A percentile compares a stretch with the other conserved stretches of the same genome.
Conservation (phyloP, 2,888 invertebrate species). For the Polydrusus tereticollis region DNA sequence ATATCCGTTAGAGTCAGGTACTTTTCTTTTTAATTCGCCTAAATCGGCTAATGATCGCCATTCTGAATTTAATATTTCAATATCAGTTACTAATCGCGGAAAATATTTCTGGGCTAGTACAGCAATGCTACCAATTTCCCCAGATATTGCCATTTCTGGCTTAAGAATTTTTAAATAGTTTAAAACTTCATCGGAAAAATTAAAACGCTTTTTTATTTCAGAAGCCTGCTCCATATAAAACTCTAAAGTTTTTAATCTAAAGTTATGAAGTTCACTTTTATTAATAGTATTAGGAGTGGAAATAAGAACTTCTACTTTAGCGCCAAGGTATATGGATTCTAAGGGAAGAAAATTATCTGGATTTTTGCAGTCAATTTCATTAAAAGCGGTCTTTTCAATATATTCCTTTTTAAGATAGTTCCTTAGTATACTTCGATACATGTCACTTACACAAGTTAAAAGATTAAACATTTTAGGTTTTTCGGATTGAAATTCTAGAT, state of each 20-base stretch:
- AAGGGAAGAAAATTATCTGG: slow-evolving; percentile 40
- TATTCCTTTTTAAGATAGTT: no score
- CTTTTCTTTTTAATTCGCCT: not conserved
- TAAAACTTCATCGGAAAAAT: slow-evolving; percentile 43
- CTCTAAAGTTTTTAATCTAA: slow-evolving; percentile 34
- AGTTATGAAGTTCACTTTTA: slow-evolving; percentile 36
- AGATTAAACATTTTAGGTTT: no score
- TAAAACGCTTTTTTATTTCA: slow-evolving; percentile 48
- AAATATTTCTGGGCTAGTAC: not conserved
- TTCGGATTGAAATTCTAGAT: no score
- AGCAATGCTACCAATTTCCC: slow-evolving; percentile 13
- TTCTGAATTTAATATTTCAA: slow-evolving; percentile 3
- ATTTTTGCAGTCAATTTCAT: slow-evolving; percentile 9
- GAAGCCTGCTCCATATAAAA: slow-evolving; percentile 46
- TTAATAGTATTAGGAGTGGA: slow-evolving; percentile 14
- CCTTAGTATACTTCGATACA: no score
- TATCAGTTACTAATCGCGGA: not conserved
- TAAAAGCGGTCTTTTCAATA: no score
- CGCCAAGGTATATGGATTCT: slow-evolving; percentile 43
- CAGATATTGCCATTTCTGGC: slow-evolving; percentile 36
- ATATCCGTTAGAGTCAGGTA: not conserved
- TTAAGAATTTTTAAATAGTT: slow-evolving; percentile 40
- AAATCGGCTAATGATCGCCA: not conserved
- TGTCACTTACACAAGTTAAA: no score
- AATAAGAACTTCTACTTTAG: slow-evolving; percentile 34